Base-by-base conservation (phyloP, 2,797 vertebrate species). In the Hyperoplus immaculatus region DNA sequence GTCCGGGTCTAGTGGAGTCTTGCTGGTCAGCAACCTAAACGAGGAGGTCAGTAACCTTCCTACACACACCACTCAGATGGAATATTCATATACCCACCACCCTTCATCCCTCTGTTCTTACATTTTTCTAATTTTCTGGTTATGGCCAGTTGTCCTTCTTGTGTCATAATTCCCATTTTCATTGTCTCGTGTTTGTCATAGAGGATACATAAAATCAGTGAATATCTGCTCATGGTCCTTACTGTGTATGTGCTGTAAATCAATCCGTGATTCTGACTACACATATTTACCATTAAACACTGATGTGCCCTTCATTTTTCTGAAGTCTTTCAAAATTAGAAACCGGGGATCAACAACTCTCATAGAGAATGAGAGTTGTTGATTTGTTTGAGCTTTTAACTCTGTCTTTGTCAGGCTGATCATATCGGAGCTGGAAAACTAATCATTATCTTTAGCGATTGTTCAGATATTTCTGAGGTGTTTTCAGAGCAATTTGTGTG, bases 1-100 rank as follows among this genome's bases (percentile, higher is more conserved):
- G 90, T 90, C 96, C 4, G 94, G 96, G 87, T 94, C 95, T 90
- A 96, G 97, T 43, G 97, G 97, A 54, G 98, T 99, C 80, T 96
- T 99, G 61, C 95, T 99, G 89, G 98, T 98, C 94, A 99, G 98
- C 97, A 99, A 99, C 95, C 96, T 99, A 74, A 99, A 99, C 36
- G 97, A 99, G 94, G 97, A 99, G 98, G 98, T 99, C 91, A 96
- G 97, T 95, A 81, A 75, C 69, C 55, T 12, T 16, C 49, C 29
- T 51, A 21, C 14, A 43, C 47, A 54, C 65, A 64, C 9, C 69
- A 58, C 63, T 74, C 65, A 78, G 49, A 72, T 39, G 69, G 60
- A 80, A 45, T 62, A 45, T 42, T 39, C 66, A 14, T 43, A 59
- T 50, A 56, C 70, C 68, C 51, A 53, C 68, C 64, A 71, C 69